These are phyloP conservation scores for Nibea albiflora DNA, from an alignment of 2,113 vertebrate species.

Conservation along the genomic window DNA sequence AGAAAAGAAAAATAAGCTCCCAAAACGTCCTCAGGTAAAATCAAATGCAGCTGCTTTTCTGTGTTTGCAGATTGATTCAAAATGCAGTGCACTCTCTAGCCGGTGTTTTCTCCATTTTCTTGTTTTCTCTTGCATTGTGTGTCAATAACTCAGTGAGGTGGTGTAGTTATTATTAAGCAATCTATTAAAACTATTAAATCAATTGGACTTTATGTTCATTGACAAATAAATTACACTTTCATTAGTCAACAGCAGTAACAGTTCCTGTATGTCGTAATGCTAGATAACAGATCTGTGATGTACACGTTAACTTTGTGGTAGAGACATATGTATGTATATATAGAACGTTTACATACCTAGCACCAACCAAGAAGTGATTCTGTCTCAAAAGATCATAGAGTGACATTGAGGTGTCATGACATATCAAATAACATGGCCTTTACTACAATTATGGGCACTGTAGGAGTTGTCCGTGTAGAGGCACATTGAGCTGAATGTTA, in stretches of 20 bases:
- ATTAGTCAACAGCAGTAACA: conserved; percentile 1
- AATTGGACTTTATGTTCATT: not conserved
- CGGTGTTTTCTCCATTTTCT: not conserved
- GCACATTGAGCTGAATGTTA: not conserved
- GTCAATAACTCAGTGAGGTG: not conserved
- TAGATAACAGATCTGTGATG: not conserved
- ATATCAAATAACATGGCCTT: not conserved
- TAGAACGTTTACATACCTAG: not conserved
- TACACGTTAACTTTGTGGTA: not conserved
- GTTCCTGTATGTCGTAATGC: not conserved
- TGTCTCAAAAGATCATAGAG: not conserved
- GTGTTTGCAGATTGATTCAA: not conserved
- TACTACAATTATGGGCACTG: not conserved
- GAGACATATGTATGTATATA: not conserved
- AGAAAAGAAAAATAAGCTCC: not conserved
- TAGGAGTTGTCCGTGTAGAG: not conserved
- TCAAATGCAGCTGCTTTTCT: not conserved
- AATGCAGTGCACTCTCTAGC: not conserved
- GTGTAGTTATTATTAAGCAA: not conserved
- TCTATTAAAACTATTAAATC: not conserved
- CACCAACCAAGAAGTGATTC: not conserved
- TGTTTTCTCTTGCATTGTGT: not conserved
- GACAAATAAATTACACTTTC: not conserved
- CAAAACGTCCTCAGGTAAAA: not conserved
- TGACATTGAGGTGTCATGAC: not conserved